Evolutionary conservation across 2,888 invertebrate genomes (phyloP).

Genomic region (Xestia rhomboidea): DNA sequence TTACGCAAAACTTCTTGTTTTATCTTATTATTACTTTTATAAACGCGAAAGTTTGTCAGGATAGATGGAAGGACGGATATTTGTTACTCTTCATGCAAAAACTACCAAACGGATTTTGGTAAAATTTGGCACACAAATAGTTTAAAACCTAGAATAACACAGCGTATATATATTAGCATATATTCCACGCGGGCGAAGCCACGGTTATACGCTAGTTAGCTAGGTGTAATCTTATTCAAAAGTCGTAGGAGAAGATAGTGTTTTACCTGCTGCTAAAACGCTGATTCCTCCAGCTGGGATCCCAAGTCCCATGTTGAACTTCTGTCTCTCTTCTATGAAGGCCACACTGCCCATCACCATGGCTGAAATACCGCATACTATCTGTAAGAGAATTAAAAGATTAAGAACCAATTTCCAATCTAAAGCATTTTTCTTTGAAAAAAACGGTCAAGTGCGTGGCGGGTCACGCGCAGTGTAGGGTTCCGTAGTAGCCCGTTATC

Average conservation of each 20-base stretch:
- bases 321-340: conserved; percentile 91
- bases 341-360: conserved; percentile 92
- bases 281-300: conserved; percentile 91
- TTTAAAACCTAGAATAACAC: background rate
- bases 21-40: too few species aligned
- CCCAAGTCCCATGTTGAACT: conserved; percentile 91
- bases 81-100: background rate
- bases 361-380: conserved; percentile 91
- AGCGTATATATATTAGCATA: too few species aligned
- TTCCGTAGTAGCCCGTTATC: too few species aligned
- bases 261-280: conserved; percentile 90
- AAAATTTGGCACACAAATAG: background rate
- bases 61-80: background rate
- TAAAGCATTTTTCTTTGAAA: background rate
- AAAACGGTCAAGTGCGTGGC: too few species aligned
- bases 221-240: too few species aligned
- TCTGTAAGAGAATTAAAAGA: conserved; percentile 81
- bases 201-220: too few species aligned
- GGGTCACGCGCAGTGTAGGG: too few species aligned
- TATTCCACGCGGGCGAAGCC: too few species aligned
- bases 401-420: background rate
- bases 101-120: background rate
- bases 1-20: background rate
- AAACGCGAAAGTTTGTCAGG: background rate
- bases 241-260: background rate